Evolutionary conservation across 2,888 invertebrate genomes (phyloP).

Genomic region (Oscheius sp.): DNA sequence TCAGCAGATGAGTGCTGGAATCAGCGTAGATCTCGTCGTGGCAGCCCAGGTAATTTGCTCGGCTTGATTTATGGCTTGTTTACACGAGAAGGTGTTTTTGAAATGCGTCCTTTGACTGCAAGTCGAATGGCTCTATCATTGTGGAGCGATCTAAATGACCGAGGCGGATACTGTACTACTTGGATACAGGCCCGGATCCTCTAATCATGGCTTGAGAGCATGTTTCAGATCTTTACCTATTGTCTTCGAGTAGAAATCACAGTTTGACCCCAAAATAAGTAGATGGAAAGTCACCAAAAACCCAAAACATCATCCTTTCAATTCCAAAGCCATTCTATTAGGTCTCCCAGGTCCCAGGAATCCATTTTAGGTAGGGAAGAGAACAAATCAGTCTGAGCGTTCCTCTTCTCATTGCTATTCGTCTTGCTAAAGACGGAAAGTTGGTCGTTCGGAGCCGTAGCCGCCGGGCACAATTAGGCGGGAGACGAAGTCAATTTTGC

Average conservation of each 20-base stretch:
- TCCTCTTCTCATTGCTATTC: background rate
- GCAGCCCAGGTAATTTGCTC: slow-evolving; percentile 52
- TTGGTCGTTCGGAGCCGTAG: background rate
- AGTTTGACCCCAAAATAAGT: background rate
- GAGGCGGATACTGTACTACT: too few relatives aligned
- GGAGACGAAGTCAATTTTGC: slow-evolving; percentile 25
- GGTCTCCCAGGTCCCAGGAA: background rate
- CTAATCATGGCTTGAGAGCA: too few relatives aligned
- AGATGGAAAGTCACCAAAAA: too few relatives aligned
- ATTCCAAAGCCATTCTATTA: background rate
- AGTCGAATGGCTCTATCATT: too few relatives aligned
- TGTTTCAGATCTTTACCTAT: background rate
- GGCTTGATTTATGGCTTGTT: slow-evolving; percentile 2
- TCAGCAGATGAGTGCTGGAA: slow-evolving; percentile 64
- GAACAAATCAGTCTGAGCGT: background rate
- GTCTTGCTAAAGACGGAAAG: too few relatives aligned
- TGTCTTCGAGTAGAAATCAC: background rate
- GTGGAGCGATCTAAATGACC: too few relatives aligned
- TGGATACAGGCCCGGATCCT: too few relatives aligned
- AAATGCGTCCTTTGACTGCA: background rate
- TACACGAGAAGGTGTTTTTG: slow-evolving; percentile 1
- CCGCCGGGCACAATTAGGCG: slow-evolving; percentile 31
- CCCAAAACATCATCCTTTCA: background rate
- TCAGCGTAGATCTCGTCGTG: slow-evolving; percentile 57
- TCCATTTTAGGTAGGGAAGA: too few relatives aligned